These are phyloP conservation scores for Siphlonurus alternatus DNA, from an alignment of 2,888 invertebrate species.

Conservation along the genomic window DNA sequence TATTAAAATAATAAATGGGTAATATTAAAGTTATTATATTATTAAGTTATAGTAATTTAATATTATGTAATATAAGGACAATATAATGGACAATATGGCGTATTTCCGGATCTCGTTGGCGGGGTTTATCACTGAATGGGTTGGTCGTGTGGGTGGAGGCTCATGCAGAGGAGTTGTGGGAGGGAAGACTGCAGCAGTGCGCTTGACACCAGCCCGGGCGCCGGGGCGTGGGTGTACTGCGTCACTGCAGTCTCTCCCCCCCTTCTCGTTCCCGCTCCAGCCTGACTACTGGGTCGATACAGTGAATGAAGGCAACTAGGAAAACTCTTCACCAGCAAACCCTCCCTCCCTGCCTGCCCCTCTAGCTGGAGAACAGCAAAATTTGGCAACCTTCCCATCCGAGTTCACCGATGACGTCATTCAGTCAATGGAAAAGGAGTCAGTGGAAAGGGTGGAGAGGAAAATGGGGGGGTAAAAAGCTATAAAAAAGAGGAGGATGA, in stretches of 20 bases:
- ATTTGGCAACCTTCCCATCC: conserved; percentile 7
- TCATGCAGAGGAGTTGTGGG: neutral
- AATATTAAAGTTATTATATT: no score
- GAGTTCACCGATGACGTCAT: conserved; percentile 4
- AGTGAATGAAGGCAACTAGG: conserved; percentile 9
- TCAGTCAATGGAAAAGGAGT: conserved; percentile 5
- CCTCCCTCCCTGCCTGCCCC: conserved; percentile 3
- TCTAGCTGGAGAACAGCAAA: neutral
- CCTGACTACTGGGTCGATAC: conserved; percentile 1
- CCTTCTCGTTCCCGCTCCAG: conserved; percentile 6
- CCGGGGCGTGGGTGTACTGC: conserved; percentile 1
- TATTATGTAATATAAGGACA: no score
- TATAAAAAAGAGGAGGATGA: neutral
- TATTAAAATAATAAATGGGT: no score
- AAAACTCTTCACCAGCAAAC: neutral
- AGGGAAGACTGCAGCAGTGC: neutral
- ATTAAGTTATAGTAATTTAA: no score
- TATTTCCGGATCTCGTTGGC: no score
- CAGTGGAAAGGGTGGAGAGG: neutral
- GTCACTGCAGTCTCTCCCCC: neutral
- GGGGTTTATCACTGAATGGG: neutral
- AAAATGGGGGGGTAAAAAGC: neutral
- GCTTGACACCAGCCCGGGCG: neutral
- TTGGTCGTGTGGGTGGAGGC: neutral
- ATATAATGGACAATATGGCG: no score